These are phyloP conservation scores for Synodontis membranacea DNA, from an alignment of 2,113 vertebrate species.

Conservation along the genomic window DNA sequence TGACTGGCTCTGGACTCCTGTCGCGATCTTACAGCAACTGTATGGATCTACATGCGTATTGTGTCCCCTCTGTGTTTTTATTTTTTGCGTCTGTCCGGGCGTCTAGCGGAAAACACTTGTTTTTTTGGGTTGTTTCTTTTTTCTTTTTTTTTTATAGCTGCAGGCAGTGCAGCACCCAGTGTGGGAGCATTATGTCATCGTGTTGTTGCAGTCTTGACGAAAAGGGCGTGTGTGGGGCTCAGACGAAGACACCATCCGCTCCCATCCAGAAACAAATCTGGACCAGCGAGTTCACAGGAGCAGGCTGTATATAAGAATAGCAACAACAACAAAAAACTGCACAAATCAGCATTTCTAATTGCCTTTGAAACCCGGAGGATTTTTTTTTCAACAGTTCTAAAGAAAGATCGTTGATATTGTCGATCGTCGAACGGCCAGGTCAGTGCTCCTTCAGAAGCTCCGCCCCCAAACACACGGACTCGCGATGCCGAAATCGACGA, in stretches of 20 bases:
- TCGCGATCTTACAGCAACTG: neutral
- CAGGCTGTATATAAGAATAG: neutral
- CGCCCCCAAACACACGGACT: too few relatives aligned
- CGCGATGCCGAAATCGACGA: too few relatives aligned
- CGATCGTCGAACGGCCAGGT: too few relatives aligned
- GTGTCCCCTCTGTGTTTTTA: neutral
- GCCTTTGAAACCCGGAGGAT: neutral
- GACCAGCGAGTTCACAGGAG: neutral
- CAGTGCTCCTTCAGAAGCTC: too few relatives aligned
- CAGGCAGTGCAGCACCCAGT: constrained; percentile 54
- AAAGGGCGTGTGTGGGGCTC: constrained; percentile 38
- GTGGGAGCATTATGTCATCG: constrained; percentile 60
- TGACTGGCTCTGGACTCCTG: constrained; percentile 3
- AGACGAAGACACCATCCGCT: constrained; percentile 26
- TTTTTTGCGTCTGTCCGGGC: constrained; percentile 18
- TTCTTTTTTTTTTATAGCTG: constrained; percentile 54
- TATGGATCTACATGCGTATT: neutral
- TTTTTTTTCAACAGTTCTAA: too few relatives aligned
- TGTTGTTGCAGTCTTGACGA: constrained; percentile 51
- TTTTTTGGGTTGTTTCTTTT: too few relatives aligned
- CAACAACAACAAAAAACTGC: neutral
- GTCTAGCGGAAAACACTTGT: constrained; percentile 24
- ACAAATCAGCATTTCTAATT: neutral
- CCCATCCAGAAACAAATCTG: neutral
- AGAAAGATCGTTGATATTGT: too few relatives aligned